Conservation (phyloP, 2,113 vertebrate species). For the Beaufortia kweichowensis region DNA sequence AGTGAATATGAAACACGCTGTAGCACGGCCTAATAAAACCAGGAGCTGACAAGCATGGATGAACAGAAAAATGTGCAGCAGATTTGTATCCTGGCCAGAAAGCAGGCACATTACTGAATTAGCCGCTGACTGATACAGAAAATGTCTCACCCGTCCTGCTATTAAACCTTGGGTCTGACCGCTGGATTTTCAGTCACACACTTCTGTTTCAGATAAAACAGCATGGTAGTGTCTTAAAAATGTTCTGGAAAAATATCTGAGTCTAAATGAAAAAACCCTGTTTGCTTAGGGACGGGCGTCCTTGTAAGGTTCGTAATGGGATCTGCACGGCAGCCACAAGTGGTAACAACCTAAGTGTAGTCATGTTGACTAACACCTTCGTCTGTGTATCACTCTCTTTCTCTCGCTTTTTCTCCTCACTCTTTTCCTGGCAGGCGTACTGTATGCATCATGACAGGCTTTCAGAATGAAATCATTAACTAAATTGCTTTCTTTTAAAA, state of each 20-base stretch:
- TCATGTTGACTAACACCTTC: slow-evolving; percentile 66
- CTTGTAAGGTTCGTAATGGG: slow-evolving; percentile 20
- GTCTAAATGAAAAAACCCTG: neutral
- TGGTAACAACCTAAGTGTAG: slow-evolving; percentile 46
- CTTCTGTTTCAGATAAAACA: slow-evolving; percentile 44
- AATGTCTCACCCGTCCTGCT: slow-evolving; percentile 61
- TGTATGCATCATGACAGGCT: slow-evolving; percentile 68
- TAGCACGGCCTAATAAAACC: slow-evolving; percentile 70
- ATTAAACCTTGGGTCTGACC: slow-evolving; percentile 60
- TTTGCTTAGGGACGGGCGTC: slow-evolving; percentile 11
- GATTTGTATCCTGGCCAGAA: slow-evolving; percentile 60
- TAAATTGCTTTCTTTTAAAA: slow-evolving; percentile 73
- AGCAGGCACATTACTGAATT: slow-evolving; percentile 66
- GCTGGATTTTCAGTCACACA: slow-evolving; percentile 45
- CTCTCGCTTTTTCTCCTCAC: slow-evolving; percentile 37
- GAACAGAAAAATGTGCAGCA: slow-evolving; percentile 63
- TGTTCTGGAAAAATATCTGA: slow-evolving; percentile 42
- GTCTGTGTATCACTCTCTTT: slow-evolving; percentile 43
- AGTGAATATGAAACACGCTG: slow-evolving; percentile 66
- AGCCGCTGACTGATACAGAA: slow-evolving; percentile 71
- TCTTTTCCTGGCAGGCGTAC: slow-evolving; percentile 57
- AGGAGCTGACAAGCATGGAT: slow-evolving; percentile 72
- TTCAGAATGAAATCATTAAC: slow-evolving; percentile 77
- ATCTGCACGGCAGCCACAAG: slow-evolving; percentile 32
- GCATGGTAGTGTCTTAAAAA: slow-evolving; percentile 43